These are phyloP conservation scores for Picathartes gymnocephalus DNA, from an alignment of 2,113 vertebrate genomes.

Conservation along the genomic window DNA sequence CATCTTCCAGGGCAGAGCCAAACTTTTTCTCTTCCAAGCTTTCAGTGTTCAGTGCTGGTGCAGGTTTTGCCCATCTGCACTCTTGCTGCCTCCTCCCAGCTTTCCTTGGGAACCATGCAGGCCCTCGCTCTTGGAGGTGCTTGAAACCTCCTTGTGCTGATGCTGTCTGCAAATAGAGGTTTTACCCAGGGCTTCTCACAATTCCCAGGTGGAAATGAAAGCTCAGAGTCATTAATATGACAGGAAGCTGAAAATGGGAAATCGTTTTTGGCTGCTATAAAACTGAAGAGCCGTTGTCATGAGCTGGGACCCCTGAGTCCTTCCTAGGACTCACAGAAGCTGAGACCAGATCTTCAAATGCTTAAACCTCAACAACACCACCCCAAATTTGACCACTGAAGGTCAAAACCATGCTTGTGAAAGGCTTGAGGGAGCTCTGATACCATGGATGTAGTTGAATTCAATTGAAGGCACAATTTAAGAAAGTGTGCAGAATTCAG, in stretches of 20 bases:
- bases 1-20: not conserved
- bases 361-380: not conserved
- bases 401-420: not conserved
- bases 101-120: rapidly evolving
- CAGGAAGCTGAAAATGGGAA: not conserved
- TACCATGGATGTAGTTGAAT: not conserved
- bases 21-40: not conserved
- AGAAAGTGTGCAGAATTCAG: not conserved
- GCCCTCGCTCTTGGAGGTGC: not conserved
- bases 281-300: not conserved
- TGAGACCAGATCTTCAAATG: not conserved
- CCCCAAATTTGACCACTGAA: not conserved
- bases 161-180: not conserved
- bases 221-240: not conserved
- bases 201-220: not conserved
- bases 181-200: not conserved
- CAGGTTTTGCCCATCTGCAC: not conserved
- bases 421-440: not conserved
- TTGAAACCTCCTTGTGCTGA: not conserved
- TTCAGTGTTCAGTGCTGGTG: not conserved
- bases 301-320: not conserved
- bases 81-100: not conserved
- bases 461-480: not conserved
- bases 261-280: not conserved
- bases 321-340: not conserved